These are phyloP conservation scores for Trachymyrmex cornetzi DNA, from an alignment of 1,140 invertebrate genomes.

Conservation along the genomic window DNA sequence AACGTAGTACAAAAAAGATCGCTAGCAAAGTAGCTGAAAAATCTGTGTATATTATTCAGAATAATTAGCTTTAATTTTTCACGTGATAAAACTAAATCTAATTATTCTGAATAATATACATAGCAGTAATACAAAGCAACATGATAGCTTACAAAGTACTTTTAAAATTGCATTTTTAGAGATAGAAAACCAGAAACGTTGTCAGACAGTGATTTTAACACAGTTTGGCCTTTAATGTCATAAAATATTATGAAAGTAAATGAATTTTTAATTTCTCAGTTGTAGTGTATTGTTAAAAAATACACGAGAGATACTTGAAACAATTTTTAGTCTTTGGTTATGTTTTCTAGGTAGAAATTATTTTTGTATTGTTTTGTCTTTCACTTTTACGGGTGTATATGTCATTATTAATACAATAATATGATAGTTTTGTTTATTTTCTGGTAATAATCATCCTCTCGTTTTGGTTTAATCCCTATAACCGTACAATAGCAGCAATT, in stretches of 20 bases:
- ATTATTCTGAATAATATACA: constrained; percentile 22
- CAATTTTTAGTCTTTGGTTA: neutral
- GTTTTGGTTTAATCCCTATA: constrained; percentile 31
- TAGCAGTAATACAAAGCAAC: neutral
- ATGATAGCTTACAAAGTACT: constrained; percentile 15
- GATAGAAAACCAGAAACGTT: neutral
- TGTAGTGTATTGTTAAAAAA: neutral
- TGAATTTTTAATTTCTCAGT: neutral
- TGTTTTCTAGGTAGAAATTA: neutral
- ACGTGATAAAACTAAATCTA: neutral
- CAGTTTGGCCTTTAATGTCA: neutral
- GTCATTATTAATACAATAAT: constrained; percentile 16
- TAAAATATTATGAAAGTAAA: constrained; percentile 17
- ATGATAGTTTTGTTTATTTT: constrained; percentile 4
- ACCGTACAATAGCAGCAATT: constrained; percentile 30
- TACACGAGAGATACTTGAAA: neutral
- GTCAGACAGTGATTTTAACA: constrained; percentile 1
- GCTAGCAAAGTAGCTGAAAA: neutral
- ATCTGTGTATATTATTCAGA: neutral
- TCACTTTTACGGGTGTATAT: neutral
- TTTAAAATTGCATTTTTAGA: constrained; percentile 13
- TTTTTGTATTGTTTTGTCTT: neutral
- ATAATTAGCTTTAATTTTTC: too few species aligned
- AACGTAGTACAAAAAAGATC: neutral
- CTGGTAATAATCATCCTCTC: neutral